phyloP scores from a whole-genome alignment of 2,888 invertebrate species.

The Sphaerophoria taeniata region DNA sequence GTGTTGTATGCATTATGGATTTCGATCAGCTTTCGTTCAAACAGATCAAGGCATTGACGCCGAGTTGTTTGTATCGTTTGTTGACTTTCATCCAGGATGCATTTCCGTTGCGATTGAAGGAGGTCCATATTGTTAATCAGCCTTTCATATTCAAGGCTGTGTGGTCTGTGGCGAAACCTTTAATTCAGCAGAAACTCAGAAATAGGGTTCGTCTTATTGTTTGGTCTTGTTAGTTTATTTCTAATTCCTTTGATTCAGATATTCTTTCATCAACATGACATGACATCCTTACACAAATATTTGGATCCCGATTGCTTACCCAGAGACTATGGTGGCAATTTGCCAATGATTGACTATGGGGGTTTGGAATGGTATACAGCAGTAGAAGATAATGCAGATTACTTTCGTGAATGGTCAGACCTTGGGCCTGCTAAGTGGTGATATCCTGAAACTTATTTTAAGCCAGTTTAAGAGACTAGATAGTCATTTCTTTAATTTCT shows the following conservation, averaged over 20 bases:
- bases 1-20: constrained; percentile 92
- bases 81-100: constrained; percentile 93
- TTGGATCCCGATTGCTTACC: constrained; percentile 88
- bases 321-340: constrained; percentile 89
- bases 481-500: too few species aligned
- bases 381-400: constrained; percentile 86
- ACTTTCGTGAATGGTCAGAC: constrained; percentile 87
- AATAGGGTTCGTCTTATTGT: constrained; percentile 85
- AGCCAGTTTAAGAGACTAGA: too few species aligned
- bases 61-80: constrained; percentile 89
- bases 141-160: constrained; percentile 93
- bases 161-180: constrained; percentile 93
- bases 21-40: constrained; percentile 90
- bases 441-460: not conserved
- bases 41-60: constrained; percentile 88
- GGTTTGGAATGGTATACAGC: constrained; percentile 91
- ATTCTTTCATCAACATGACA: constrained; percentile 92
- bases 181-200: constrained; percentile 90
- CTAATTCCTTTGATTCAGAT: constrained; percentile 83
- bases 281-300: constrained; percentile 90
- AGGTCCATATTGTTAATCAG: constrained; percentile 93
- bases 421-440: constrained; percentile 86
- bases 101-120: constrained; percentile 92
- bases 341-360: constrained; percentile 90
- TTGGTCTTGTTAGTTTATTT: not conserved